Conservation (phyloP, 2,797 vertebrate species). For the Hydrolagus colliei region DNA sequence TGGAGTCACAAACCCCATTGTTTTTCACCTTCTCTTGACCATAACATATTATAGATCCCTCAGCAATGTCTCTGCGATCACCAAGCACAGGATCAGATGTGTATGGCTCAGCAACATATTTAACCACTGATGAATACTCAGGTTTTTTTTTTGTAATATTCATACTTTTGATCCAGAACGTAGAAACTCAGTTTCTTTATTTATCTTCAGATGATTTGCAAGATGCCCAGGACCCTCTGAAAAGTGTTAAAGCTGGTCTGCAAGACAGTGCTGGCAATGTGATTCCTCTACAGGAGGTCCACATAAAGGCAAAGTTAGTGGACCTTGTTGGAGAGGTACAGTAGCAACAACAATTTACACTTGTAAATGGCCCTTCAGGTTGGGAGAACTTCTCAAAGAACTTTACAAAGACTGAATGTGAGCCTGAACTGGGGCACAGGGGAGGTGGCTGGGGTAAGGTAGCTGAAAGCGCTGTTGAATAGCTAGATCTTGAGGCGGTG, state of each 20-base stretch:
- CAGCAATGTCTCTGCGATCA: too few species aligned
- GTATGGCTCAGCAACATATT: neutral
- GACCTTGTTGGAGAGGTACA: conserved; percentile 71
- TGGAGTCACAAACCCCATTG: too few species aligned
- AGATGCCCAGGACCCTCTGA: conserved; percentile 37
- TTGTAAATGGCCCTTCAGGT: too few species aligned
- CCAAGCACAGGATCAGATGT: neutral
- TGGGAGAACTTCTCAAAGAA: too few species aligned
- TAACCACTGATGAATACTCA: neutral
- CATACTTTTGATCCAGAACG: neutral
- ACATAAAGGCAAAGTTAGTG: conserved; percentile 67
- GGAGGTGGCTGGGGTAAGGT: too few species aligned
- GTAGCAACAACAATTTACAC: neutral
- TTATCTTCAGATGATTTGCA: conserved; percentile 8
- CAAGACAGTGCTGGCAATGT: conserved; percentile 62
- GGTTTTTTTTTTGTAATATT: neutral
- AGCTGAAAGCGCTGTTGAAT: neutral
- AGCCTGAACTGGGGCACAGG: neutral
- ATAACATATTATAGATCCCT: too few species aligned
- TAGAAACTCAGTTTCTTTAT: neutral
- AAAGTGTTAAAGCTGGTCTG: conserved; percentile 56
- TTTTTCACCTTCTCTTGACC: too few species aligned
- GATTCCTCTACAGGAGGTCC: conserved; percentile 64
- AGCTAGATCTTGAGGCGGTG: too few species aligned
- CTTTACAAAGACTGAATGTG: neutral